A percentile compares a stretch with the other conserved stretches of the same genome.
Conservation (phyloP, 1,140 invertebrate species). For the Cyrtorhinus lividipennis region DNA sequence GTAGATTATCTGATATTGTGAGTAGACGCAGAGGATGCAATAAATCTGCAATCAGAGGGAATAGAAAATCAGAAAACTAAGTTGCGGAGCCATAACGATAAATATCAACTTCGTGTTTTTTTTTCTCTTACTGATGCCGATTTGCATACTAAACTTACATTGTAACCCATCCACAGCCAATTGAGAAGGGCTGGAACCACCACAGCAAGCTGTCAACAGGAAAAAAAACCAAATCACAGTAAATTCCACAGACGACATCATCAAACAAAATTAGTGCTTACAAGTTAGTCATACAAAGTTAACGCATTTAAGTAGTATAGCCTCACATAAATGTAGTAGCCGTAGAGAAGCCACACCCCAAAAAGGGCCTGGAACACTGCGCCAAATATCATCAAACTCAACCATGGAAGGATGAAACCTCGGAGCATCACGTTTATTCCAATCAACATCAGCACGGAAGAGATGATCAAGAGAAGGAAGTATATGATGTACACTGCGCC, state of each 20-base stretch:
- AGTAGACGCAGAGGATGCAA: constrained; percentile 68
- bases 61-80: neutral
- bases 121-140: no score
- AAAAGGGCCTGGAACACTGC: constrained; percentile 63
- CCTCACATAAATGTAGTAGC: constrained; percentile 81
- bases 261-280: no score
- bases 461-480: constrained; percentile 48
- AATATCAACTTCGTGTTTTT: no score
- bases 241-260: neutral
- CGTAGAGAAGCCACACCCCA: constrained; percentile 66
- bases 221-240: constrained; percentile 20
- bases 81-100: neutral
- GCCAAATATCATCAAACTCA: constrained; percentile 49
- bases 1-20: constrained; percentile 65
- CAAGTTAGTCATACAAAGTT: neutral
- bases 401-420: constrained; percentile 67
- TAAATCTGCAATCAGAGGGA: constrained; percentile 50
- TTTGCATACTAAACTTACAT: no score
- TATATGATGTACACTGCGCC: constrained; percentile 58
- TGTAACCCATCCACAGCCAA: constrained; percentile 68
- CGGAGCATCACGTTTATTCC: constrained; percentile 48
- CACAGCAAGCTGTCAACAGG: constrained; percentile 51
- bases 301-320: neutral
- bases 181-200: constrained; percentile 56
- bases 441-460: constrained; percentile 45